Evolutionary conservation across 2,797 vertebrate genomes (phyloP).

Genomic region (Mus caroli): DNA sequence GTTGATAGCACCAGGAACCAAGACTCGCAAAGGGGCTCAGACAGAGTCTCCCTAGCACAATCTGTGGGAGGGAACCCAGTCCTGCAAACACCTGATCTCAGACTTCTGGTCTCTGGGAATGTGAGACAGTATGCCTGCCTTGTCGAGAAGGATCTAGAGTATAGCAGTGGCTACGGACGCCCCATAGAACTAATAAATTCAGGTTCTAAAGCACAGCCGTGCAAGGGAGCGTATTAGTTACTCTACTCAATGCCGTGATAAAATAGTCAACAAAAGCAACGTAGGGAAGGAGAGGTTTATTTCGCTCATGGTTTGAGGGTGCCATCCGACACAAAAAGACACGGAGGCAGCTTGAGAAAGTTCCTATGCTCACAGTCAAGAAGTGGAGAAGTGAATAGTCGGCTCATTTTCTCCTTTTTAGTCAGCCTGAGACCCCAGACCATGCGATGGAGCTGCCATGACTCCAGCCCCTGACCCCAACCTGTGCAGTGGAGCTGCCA

Average conservation of each 20-base stretch:
- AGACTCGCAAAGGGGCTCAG: background rate
- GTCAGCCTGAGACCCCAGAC: background rate
- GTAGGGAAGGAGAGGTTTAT: background rate
- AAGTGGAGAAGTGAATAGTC: background rate
- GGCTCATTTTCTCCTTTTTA: background rate
- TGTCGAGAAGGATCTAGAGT: background rate
- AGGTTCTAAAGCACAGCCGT: background rate
- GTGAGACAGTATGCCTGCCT: rapidly evolving
- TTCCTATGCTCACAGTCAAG: background rate
- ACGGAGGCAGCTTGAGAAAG: background rate
- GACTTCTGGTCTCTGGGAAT: background rate
- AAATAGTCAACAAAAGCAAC: background rate
- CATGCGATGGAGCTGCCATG: too few species aligned
- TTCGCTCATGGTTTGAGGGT: background rate
- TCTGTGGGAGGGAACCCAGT: background rate
- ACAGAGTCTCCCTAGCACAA: rapidly evolving
- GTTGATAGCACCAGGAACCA: background rate
- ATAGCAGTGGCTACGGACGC: background rate
- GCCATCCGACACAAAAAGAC: too few species aligned
- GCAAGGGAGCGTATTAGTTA: rapidly evolving
- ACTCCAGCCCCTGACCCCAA: too few species aligned
- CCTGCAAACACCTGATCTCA: background rate
- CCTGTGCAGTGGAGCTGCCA: too few species aligned
- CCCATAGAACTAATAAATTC: background rate
- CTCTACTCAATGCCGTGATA: background rate